Percentiles rank a stretch among this genome's conserved stretches.
Evolutionary conservation across 2,113 vertebrate species (phyloP).

Genomic region (Leucoraja erinaceus): DNA sequence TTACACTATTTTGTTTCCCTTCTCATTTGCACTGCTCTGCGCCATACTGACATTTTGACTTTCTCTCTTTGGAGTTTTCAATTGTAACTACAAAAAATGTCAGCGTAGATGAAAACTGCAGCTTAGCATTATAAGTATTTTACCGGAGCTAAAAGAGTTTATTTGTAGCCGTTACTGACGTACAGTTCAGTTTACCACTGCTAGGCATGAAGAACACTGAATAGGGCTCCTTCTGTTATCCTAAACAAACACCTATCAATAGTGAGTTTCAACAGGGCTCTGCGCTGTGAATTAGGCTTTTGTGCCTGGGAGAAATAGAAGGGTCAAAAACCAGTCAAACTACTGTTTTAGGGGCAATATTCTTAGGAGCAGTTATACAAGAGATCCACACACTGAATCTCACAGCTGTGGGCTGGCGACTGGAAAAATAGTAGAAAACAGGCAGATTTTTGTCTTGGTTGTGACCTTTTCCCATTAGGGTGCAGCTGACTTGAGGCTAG

Average conservation of each 20-base stretch:
- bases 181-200: background rate
- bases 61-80: background rate
- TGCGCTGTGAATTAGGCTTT: slow-evolving; percentile 25
- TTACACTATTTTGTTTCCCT: background rate
- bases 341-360: background rate
- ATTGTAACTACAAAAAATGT: background rate
- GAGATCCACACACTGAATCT: background rate
- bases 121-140: background rate
- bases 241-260: slow-evolving; percentile 18
- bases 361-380: background rate
- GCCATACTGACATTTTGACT: background rate
- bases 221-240: slow-evolving; percentile 22
- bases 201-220: background rate
- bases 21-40: background rate
- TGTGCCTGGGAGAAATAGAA: slow-evolving; percentile 13
- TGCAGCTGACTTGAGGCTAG: background rate
- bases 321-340: slow-evolving; percentile 13
- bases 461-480: background rate
- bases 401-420: slow-evolving; percentile 1
- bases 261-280: slow-evolving; percentile 28
- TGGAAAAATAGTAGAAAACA: slow-evolving; percentile 20
- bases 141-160: background rate
- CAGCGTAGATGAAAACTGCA: background rate
- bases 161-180: slow-evolving; percentile 15
- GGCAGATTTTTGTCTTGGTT: slow-evolving; percentile 9